A percentile compares a stretch with the other conserved stretches of the same genome.
These are phyloP conservation scores for Cephus spinipes DNA, from an alignment of 2,888 invertebrate genomes.

Conservation along the genomic window DNA sequence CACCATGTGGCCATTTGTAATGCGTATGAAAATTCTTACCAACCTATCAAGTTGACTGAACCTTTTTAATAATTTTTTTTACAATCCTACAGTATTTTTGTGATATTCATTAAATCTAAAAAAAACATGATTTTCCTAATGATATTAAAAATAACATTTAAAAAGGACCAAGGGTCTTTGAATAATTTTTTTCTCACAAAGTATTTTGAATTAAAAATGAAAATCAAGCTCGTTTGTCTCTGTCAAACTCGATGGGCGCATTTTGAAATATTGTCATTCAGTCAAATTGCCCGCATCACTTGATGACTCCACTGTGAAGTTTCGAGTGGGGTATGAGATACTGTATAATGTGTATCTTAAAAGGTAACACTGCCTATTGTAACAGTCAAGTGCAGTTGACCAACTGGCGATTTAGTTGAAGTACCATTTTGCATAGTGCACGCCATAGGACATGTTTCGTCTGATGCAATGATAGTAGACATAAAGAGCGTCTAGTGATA, in stretches of 20 bases:
- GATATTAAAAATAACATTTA: not conserved
- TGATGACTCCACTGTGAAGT: conserved; percentile 2
- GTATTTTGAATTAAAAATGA: not conserved
- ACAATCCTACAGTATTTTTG: not conserved
- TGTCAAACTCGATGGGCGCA: conserved; percentile 15
- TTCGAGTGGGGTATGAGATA: not conserved
- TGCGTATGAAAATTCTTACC: not conserved
- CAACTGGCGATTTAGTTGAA: conserved; percentile 51
- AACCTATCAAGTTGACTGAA: not conserved
- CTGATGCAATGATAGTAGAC: not conserved
- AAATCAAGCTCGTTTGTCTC: not conserved
- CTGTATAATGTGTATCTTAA: not conserved
- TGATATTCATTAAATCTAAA: not conserved
- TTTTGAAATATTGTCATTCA: conserved; percentile 22
- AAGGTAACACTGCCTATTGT: conserved; percentile 26
- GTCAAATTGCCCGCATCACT: conserved; percentile 41
- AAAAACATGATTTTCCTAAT: not conserved
- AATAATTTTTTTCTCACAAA: not conserved
- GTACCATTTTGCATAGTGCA: conserved; percentile 21
- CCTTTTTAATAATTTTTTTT: not conserved
- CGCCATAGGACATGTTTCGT: not conserved
- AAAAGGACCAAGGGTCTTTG: not conserved
- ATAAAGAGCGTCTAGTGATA: not conserved
- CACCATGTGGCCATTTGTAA: conserved; percentile 47
- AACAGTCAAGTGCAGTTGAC: conserved; percentile 39